phyloP scores from a whole-genome alignment of 1,140 invertebrate species.

The Pogonognathellus flavescens region DNA sequence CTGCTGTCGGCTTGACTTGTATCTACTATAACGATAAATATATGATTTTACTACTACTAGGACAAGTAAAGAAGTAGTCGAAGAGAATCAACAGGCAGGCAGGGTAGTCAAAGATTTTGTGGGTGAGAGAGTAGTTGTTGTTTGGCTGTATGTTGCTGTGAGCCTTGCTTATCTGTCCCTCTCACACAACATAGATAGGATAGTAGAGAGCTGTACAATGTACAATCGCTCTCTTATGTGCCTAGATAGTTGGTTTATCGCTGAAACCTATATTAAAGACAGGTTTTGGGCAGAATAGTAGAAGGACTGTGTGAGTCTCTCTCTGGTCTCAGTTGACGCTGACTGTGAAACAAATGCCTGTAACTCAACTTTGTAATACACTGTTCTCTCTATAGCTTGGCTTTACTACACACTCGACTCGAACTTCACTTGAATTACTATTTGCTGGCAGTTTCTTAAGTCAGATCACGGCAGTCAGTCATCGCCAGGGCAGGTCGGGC shows the following conservation, averaged over 20 bases:
- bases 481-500: constrained; percentile 38
- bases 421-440: constrained; percentile 41
- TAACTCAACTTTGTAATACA: constrained; percentile 5
- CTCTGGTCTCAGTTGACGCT: neutral
- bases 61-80: no score
- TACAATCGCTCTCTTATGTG: no score
- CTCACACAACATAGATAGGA: constrained; percentile 1
- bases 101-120: constrained; percentile 21
- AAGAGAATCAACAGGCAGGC: neutral
- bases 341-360: constrained; percentile 32
- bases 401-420: constrained; percentile 7
- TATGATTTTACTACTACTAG: no score
- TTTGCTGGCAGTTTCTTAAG: constrained; percentile 29
- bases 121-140: neutral
- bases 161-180: neutral
- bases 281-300: constrained; percentile 2
- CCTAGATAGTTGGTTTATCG: constrained; percentile 28
- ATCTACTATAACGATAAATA: no score
- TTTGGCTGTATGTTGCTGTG: constrained; percentile 30
- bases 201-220: neutral
- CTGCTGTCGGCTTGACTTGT: neutral
- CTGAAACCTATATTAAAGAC: constrained; percentile 28
- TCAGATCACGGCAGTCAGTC: constrained; percentile 30
- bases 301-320: neutral
- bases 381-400: neutral